These are phyloP conservation scores for Anastrepha obliqua DNA, from an alignment of 1,140 invertebrate genomes.

Conservation along the genomic window DNA sequence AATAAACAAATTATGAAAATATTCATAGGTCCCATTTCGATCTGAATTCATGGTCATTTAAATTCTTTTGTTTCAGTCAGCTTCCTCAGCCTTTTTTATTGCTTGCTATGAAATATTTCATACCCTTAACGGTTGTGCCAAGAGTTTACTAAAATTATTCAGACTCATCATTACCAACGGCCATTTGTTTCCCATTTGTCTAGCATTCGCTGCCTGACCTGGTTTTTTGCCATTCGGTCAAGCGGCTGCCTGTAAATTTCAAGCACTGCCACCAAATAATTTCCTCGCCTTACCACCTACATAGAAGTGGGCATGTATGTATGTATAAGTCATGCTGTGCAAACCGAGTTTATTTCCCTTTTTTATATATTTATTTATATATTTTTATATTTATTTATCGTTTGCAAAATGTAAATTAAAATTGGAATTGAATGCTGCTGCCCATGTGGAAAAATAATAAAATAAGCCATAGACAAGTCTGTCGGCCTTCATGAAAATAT, in stretches of 20 bases:
- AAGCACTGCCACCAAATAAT: too few relatives aligned
- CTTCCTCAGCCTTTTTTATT: too few relatives aligned
- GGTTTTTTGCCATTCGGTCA: neutral
- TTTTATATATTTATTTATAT: neutral
- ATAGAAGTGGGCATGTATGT: too few relatives aligned
- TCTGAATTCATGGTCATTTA: too few relatives aligned
- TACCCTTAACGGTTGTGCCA: neutral
- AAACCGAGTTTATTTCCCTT: too few relatives aligned
- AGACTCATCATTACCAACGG: neutral
- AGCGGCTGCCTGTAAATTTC: neutral
- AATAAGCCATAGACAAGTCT: neutral
- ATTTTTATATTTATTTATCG: constrained; percentile 4
- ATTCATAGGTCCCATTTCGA: neutral
- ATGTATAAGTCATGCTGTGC: too few relatives aligned
- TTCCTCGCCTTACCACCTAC: too few relatives aligned
- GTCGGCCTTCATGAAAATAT: neutral
- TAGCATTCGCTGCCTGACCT: neutral
- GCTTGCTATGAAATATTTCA: too few relatives aligned
- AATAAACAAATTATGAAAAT: too few relatives aligned
- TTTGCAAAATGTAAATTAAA: neutral
- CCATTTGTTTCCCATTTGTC: neutral
- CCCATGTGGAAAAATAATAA: constrained; percentile 3
- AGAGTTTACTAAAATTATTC: neutral
- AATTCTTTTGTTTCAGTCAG: too few relatives aligned
- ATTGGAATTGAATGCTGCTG: neutral